Evolutionary conservation across 30 jellyfish, hydroid and myxozoan species (phyloP), one percentile per base, ranked within the genome.

Genomic region (Phacellophora camtschatica): DNA sequence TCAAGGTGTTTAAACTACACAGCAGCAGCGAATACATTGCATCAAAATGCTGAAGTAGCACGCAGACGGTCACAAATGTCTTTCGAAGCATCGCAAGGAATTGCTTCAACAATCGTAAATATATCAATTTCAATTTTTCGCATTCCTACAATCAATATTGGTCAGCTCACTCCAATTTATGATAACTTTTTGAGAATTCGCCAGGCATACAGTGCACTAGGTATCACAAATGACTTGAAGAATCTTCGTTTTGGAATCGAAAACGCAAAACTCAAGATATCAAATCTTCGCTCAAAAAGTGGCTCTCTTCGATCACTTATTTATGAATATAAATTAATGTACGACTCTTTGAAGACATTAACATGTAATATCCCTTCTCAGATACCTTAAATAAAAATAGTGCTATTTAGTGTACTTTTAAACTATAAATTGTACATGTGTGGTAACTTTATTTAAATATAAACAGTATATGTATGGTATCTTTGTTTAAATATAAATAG

Each of bases 1-100:
- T 32, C 83, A 29, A 61, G 86, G 24, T 84, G 95, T 20, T 65
- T 42, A 2, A 84, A 71, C 67, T 71, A 67, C 55, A 84, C 95
- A 15, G 3, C 69, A 16, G 88, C 46, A 42, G 49, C 86, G 4
- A 59, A 30, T 12, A 50, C 31, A 16, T 53, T 84, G 54, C 33
- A 41, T 32, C 23, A 19, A 32, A 22, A 61, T 22, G 35, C 71
- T 9, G 31, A 27, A 6, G 16, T 78, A 27, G 81, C 84, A 28
- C 65, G 18, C 29, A 23, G 58, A 8, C 83, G 63, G 37, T 66
- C 95, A 13, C 63, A 42, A 6, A 28, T 71, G 16, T 30, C 95
- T 8, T 51, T 70, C 65, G 32, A 50, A 5, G n/a, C 95, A 22
- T 36, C 88, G 1, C 69, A 43, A 23, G 48, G 46, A 9, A n/a